Base-by-base conservation (phyloP, 2,113 vertebrate species). In the Alethe castanea region DNA sequence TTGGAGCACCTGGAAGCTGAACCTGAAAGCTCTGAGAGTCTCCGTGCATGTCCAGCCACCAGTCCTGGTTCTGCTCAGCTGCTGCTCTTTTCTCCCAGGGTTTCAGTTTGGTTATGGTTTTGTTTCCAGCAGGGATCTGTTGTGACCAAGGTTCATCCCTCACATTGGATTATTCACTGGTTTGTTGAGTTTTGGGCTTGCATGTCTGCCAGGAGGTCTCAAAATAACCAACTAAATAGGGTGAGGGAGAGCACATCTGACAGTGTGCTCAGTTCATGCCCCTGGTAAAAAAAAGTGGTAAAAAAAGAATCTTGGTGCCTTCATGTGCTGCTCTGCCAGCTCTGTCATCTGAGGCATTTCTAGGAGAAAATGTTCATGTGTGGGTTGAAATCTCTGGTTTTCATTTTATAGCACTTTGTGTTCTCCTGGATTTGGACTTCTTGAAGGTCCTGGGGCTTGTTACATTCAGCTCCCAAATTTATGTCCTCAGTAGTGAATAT, bases 361-460 rank as follows among this genome's bases (percentile, higher is more conserved):
- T 42, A 6, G 42, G 45, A 76, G 73, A 22, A 65, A 29, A 45
- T 15, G 20, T 38, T 54, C 13, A 1, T 40, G 19, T 60, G 5
- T 31, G 24, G 47, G 23, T 26, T 53, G 48, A 59, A 67, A 38
- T 57, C 52, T 60, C 2, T 48, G 19, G 25, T 72, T 64, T 42
- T 67, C 9, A 23, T 80, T 50, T 36, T 29, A 1, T 2, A 38
- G 14, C 52, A 31, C 14, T 18, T 10, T 2, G 4, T 4, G 0
- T 23, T 40, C 64, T 64, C 17, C 17, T 38, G 31, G 14, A 31
- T n/a, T 47, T 50, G 66, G 42, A 14, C 35, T 66, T 48, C 11
- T 28, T 38, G 23, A 45, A 45, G 33, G 35, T 69, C 53, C 67
- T 84, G 22, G 11, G 29, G 7, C 23, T 22, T 70, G 9, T 23